phyloP scores from a whole-genome alignment of 2,888 invertebrate species.

The Marronus borbonicus region DNA sequence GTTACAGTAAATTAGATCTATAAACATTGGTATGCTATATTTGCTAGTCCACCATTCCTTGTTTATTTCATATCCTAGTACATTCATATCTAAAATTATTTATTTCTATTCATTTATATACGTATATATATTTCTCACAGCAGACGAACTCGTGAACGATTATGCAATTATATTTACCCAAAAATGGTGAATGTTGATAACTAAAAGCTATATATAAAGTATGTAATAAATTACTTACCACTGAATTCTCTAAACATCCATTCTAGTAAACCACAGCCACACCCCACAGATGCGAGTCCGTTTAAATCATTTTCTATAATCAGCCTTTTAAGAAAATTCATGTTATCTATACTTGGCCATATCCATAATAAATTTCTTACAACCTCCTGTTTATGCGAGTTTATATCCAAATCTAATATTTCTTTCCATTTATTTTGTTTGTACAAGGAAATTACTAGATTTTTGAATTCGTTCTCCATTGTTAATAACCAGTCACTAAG shows the following conservation, averaged over 20 bases:
- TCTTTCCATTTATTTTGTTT: constrained; percentile 70
- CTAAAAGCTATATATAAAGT: background rate
- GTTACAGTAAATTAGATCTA: constrained; percentile 75
- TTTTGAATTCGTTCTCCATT: constrained; percentile 33
- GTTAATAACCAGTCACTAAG: background rate
- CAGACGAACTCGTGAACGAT: background rate
- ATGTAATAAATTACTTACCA: constrained; percentile 70
- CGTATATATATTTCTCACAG: too few species aligned
- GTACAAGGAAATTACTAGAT: constrained; percentile 57
- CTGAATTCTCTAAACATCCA: constrained; percentile 81
- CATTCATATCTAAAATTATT: constrained; percentile 72
- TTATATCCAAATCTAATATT: constrained; percentile 69
- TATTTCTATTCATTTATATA: constrained; percentile 1
- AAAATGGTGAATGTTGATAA: too few species aligned
- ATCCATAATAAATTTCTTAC: constrained; percentile 78
- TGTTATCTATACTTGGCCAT: constrained; percentile 79
- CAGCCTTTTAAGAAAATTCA: constrained; percentile 73
- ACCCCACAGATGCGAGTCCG: constrained; percentile 81
- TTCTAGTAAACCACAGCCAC: constrained; percentile 87
- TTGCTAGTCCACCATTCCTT: constrained; percentile 85
- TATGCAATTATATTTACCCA: too few species aligned
- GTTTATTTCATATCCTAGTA: constrained; percentile 84
- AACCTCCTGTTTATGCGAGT: constrained; percentile 69
- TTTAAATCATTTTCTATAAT: constrained; percentile 70
- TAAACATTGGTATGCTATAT: constrained; percentile 82